Percentiles rank a stretch among this genome's conserved stretches.
Conservation (phyloP, 1,140 invertebrate genomes). For the Wiebesia pumilae region DNA sequence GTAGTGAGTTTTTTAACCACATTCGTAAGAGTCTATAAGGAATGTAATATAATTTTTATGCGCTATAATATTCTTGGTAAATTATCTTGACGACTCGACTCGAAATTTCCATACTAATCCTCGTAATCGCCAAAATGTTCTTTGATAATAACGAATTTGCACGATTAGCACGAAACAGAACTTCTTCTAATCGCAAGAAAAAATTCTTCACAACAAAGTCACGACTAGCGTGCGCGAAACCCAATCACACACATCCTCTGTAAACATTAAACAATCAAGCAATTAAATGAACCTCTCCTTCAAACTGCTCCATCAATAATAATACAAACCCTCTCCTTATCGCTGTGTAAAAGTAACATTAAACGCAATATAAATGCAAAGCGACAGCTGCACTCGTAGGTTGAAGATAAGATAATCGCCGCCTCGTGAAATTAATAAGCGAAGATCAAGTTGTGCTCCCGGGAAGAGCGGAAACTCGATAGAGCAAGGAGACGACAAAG, state of each 20-base stretch:
- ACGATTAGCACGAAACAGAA: not conserved
- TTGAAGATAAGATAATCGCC: constrained; percentile 39
- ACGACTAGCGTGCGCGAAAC: constrained; percentile 31
- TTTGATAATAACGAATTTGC: not conserved
- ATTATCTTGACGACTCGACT: too few relatives aligned
- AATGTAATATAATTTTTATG: too few relatives aligned
- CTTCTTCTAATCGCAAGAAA: not conserved
- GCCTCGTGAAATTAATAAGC: constrained; percentile 23
- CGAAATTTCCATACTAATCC: not conserved
- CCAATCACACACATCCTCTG: constrained; percentile 25
- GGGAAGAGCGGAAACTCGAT: constrained; percentile 47
- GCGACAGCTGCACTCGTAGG: constrained; percentile 26
- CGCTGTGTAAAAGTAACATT: constrained; percentile 20
- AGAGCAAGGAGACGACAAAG: not conserved
- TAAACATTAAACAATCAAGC: constrained; percentile 38
- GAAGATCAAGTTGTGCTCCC: constrained; percentile 39
- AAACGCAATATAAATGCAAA: constrained; percentile 33
- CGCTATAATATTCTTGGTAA: too few relatives aligned
- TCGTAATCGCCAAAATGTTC: not conserved
- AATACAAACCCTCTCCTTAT: constrained; percentile 16
- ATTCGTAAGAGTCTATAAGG: too few relatives aligned
- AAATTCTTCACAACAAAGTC: constrained; percentile 49
- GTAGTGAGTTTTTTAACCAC: too few relatives aligned
- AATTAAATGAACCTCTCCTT: constrained; percentile 7
- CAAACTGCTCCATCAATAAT: not conserved